Base-by-base conservation (phyloP, 1,140 invertebrate genomes). In the Bombyx mandarina region DNA sequence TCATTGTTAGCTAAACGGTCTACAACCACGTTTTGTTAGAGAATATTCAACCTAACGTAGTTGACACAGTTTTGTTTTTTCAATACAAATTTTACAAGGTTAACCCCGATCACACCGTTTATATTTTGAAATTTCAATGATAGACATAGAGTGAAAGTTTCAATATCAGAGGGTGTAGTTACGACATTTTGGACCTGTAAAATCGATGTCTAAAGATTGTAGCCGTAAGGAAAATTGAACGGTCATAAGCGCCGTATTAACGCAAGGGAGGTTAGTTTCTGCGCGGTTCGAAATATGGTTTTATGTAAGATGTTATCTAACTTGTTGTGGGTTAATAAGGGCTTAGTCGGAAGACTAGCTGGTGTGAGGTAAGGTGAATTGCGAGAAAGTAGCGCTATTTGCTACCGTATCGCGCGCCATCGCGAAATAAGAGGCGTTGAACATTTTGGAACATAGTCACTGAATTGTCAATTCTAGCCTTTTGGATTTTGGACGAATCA, bases 361-460 rank as follows among this genome's bases (percentile, higher is more conserved):
- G 78, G 79, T 83, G 80, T 83, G 81, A 83, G 77, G 77, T 77
- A 80, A 75, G 66, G 73, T 79, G 81, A 76, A 78, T 83, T 77
- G 76, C 73, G 73, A 77, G 79, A 82, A 84, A 85, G 82, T 80
- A 78, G 82, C 75, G 74, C 79, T 86, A 85, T 84, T 83, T 83
- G 79, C 80, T 85, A 84, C 82, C 73, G 85, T 85, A 86, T 88
- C 85, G 82, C 75, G 79, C 82, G 77, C 82, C 78, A 86, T 86
- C 82, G 72, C 65, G 50, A 49, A 35, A 35, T 35, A 5, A 35
- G 26, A 35, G 26, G 26, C 26, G 26, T 35, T 35, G 26, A 35
- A 35, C 26, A 35, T 35, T 35, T 35, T 35, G 26, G 26, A 35
- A 35, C 26, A 35, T 35, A 35, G 12, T 18, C 12, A 18, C 12